Evolutionary conservation across 2,888 invertebrate species (phyloP), one percentile per base, ranked within the genome.

Genomic region (Ophioninae sp.): DNA sequence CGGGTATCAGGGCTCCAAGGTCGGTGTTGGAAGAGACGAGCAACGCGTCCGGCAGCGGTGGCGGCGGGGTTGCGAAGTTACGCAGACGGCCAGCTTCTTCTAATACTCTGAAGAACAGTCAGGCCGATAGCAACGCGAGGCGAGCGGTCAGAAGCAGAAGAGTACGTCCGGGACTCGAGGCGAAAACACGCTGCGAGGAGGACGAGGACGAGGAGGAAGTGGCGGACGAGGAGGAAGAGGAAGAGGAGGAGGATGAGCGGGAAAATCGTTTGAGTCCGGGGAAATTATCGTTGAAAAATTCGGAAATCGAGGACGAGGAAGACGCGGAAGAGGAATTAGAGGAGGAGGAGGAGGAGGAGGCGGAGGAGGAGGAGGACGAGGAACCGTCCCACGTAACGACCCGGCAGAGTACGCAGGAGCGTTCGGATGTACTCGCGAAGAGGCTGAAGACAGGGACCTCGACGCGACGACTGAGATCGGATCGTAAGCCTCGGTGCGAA

Each of bases 21-120:
- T 89, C 91, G 13, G 91, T 92, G 21, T 86, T 92, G 57, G 93
- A 91, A 56, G 92, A 92, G 75, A 89, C 92, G 7, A 92, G 91
- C 81, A 89, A 88, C 73, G 87, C 89, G 30, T 85, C 91, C 23
- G 87, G 89, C 7, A 89, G 89, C 69, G 87, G 89, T 21, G 88
- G 89, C 37, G 87, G 89, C 23, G 88, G 89, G 23, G 87, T 89
- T 10, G 82, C 91, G 10, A 93, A 92, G 82, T 86, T 92, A 68
- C 90, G 92, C 1, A 90, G 90, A 85, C 89, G 91, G 5, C 88
- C 87, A 1, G 83, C 88, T 6, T 80, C 88, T 6, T 80, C 88
- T 23, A 88, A 88, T 76, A 90, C 85, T 50, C 87, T 89, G 7
- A 87, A 87, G 30, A 86, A 70, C 72, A n/a, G 20, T 39, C 64